These are phyloP conservation scores for Istiophorus platypterus DNA, from an alignment of 2,113 vertebrate species.

Conservation along the genomic window DNA sequence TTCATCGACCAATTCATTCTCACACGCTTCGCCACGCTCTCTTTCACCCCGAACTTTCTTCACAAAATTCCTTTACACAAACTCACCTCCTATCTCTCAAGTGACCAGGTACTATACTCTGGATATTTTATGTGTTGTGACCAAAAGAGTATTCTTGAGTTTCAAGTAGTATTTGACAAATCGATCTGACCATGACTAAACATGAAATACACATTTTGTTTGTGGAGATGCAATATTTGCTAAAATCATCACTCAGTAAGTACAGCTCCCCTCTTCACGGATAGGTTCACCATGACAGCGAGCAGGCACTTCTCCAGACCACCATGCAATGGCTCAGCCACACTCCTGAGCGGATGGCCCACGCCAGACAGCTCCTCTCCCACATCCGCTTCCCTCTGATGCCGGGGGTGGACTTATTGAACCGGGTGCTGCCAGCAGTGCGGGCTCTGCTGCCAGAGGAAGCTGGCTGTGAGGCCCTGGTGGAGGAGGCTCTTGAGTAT, in stretches of 20 bases:
- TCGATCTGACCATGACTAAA: no score
- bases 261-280: neutral
- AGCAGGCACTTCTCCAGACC: constrained; percentile 90
- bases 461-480: constrained; percentile 86
- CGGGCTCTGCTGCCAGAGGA: constrained; percentile 88
- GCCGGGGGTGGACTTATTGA: constrained; percentile 87
- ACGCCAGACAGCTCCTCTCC: constrained; percentile 88
- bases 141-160: neutral
- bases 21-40: constrained; percentile 88
- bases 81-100: constrained; percentile 89
- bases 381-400: constrained; percentile 93
- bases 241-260: neutral
- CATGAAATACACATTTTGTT: neutral
- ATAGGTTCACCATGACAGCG: constrained; percentile 89
- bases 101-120: constrained; percentile 72
- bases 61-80: constrained; percentile 89
- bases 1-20: constrained; percentile 94
- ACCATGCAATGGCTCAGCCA: constrained; percentile 93
- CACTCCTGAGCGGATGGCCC: constrained; percentile 83
- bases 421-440: constrained; percentile 87
- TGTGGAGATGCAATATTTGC: neutral
- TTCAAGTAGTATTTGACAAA: neutral
- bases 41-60: constrained; percentile 90
- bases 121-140: neutral
- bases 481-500: constrained; percentile 91